Conservation (phyloP, 2,797 vertebrate species). For the Eulemur mongoz region DNA sequence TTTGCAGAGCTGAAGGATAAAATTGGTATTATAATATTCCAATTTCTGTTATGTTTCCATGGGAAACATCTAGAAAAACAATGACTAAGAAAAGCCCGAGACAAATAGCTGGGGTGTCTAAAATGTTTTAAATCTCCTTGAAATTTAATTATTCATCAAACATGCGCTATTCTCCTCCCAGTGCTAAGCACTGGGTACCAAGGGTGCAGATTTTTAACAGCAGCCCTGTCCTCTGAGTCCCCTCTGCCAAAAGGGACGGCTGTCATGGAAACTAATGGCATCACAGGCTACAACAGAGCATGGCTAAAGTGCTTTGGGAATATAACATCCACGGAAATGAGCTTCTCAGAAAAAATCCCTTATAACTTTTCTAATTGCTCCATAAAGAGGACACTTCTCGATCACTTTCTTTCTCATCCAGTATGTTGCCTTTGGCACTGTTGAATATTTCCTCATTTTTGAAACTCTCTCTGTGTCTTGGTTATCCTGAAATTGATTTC, state of each 20-base stretch:
- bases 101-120: neutral
- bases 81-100: neutral
- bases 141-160: neutral
- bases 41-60: neutral
- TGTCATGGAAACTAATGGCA: neutral
- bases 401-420: neutral
- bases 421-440: neutral
- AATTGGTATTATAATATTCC: neutral
- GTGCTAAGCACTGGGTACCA: neutral
- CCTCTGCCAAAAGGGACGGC: neutral
- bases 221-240: neutral
- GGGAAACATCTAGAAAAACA: neutral
- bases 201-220: neutral
- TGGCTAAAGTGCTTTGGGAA: neutral
- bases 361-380: neutral
- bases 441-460: neutral
- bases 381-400: neutral
- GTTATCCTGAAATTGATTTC: neutral
- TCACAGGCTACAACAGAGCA: neutral
- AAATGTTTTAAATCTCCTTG: neutral
- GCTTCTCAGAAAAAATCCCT: neutral
- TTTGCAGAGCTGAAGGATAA: neutral
- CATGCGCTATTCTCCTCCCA: neutral
- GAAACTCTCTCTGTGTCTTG: neutral
- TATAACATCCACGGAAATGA: neutral